Base-by-base conservation (phyloP, 2,797 vertebrate species). In the Macroramphosus scolopax region DNA sequence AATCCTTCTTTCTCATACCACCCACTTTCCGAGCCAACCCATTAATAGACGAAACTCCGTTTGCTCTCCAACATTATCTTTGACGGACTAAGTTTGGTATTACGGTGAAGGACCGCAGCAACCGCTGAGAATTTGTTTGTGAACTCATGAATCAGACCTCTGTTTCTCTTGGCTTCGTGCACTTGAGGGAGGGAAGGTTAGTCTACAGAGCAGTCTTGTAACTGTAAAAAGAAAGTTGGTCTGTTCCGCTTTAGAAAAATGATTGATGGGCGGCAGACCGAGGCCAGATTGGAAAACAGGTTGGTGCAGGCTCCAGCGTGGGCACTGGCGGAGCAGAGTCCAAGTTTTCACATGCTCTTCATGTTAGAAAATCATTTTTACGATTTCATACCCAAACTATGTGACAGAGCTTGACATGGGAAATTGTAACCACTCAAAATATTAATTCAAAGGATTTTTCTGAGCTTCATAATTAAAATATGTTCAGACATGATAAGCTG, bases 51-150 rank as follows among this genome's bases (percentile, higher is more conserved):
- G 63, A 63, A 75, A 63, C 52, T 52, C 58, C 41, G 68, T 71
- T 76, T 73, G 56, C 53, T 28, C 41, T 72, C 49, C 45, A 61
- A 54, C 54, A 36, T 64, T 50, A 61, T 78, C 55, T 63, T n/a
- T 49, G 40, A 43, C 69, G 50, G 72, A 58, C 83, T 83, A 83
- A 82, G 81, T 85, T 75, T 76, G 81, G 80, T 73, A 68, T 77
- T 53, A 71, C 0, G n/a, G 47, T 37, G 51, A 72, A 53, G 38
- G 57, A 48, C 49, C 41, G 1, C 51, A 46, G 57, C 41, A 15
- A n/a, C 50, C 39, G 41, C 76, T 72, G 42, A 64, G 68, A 70
- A 49, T 57, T 65, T 39, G 8, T 37, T 50, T 14, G 50, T 60
- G 66, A 78, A 54, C 41, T 52, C 58, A 63, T 69, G 62, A 75